Evolutionary conservation across 1,140 invertebrate species (phyloP).

Genomic region (Atta texana): DNA sequence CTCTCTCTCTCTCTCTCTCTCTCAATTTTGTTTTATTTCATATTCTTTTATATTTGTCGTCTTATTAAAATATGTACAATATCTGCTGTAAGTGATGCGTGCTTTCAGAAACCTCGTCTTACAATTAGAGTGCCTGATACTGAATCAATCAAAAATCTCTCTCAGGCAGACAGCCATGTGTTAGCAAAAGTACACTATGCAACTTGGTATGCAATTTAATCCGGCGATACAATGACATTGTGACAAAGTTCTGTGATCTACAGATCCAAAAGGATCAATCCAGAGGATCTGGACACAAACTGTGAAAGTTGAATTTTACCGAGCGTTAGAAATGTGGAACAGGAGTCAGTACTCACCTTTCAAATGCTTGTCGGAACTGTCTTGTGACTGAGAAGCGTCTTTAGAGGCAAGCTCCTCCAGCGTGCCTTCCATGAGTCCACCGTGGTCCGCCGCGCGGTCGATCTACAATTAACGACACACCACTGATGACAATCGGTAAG

Average conservation of each 20-base stretch:
- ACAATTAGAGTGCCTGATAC: too few relatives aligned
- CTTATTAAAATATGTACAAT: too few relatives aligned
- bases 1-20: not conserved
- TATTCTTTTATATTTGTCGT: too few relatives aligned
- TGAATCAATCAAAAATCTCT: too few relatives aligned
- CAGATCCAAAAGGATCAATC: not conserved
- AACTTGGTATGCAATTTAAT: not conserved
- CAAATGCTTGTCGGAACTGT: constrained; percentile 75
- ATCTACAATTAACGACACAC: constrained; percentile 76
- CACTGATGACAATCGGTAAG: constrained; percentile 56
- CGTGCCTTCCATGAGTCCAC: constrained; percentile 85
- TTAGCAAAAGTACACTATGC: not conserved
- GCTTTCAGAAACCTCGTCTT: too few relatives aligned
- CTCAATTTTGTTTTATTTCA: too few relatives aligned
- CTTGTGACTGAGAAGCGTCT: constrained; percentile 78
- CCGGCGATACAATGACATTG: not conserved
- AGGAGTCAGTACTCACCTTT: constrained; percentile 78
- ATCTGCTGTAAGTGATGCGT: too few relatives aligned
- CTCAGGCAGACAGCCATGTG: not conserved
- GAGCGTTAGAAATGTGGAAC: too few relatives aligned
- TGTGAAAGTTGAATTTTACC: not conserved
- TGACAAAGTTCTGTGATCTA: not conserved
- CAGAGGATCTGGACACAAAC: not conserved
- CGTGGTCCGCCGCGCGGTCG: constrained; percentile 71
- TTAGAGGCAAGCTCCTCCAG: constrained; percentile 83